Evolutionary conservation across 2,797 vertebrate species (phyloP), one percentile per base, ranked within the genome.

Genomic region (Cottoperca gobio): DNA sequence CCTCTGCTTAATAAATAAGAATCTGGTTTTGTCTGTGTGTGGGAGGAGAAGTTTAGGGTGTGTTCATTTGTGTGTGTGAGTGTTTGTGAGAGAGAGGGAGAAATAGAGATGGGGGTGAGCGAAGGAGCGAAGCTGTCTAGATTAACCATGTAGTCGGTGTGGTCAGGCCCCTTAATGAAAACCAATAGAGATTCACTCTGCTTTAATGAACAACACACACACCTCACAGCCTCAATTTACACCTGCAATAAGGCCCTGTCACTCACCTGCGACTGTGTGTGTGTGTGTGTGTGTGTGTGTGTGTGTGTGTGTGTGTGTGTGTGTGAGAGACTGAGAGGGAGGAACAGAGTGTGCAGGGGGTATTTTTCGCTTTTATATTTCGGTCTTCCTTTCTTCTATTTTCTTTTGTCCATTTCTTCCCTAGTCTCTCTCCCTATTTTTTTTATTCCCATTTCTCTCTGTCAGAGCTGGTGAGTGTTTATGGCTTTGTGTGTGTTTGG

Each of bases 1-100:
- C 96, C 94, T 97, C 92, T 90, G 93, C 95, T 99, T 98, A 98
- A 97, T 98, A 99, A 98, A 97, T 98, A 98, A 98, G 96, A 97
- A 96, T 97, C 95, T 97, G 94, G 95, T 97, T 97, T 95, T 93
- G 77, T 59, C 17, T 52, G 21, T 48, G 91, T 64, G 67, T 81
- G 54, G 21, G 50, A 48, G 26, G 28, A 83, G 21, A 91, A 91
- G 78, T 90, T 83, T 92, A 91, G 90, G 28, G 95, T 81, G 92
- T 88, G 91, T 87, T 66, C 90, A 90, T 89, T 89, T 86, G 67
- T 93, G 91, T 96, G 95, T 81, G 70, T n/a, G n/a, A n/a, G n/a
- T n/a, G n/a, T n/a, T n/a, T 52, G 60, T 75, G 62, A 67, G 65
- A 9, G 60, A 46, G 70, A 64, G 76, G 61, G 62, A 60, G 65